phyloP scores from a whole-genome alignment of 2,888 invertebrate species.

The Xiphydria camelus region DNA sequence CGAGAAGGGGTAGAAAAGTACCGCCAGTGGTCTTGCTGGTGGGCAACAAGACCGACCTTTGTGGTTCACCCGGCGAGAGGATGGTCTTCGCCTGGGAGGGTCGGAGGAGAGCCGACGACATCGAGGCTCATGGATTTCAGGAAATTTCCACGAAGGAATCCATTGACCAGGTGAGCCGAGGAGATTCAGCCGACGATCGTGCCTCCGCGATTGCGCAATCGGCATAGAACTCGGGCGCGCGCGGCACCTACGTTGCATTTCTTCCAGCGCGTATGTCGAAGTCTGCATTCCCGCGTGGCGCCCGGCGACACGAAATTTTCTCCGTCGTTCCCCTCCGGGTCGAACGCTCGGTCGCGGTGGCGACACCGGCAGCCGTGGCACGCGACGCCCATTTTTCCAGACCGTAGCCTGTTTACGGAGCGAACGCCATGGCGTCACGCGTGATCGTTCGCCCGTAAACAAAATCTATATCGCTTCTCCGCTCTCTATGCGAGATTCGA shows the following conservation, averaged over 20 bases:
- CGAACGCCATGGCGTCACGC: slow-evolving; percentile 36
- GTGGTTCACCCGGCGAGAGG: slow-evolving; percentile 65
- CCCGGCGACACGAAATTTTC: too few relatives aligned
- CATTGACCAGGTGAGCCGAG: slow-evolving; percentile 80
- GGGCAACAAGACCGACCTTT: slow-evolving; percentile 79
- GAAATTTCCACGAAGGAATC: slow-evolving; percentile 85
- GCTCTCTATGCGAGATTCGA: too few relatives aligned
- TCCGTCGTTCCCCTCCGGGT: slow-evolving; percentile 7
- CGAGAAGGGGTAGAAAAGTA: slow-evolving; percentile 28
- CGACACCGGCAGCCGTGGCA: too few relatives aligned
- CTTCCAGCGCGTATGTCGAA: too few relatives aligned
- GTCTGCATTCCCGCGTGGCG: too few relatives aligned
- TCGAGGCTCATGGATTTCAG: slow-evolving; percentile 81
- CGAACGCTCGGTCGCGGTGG: too few relatives aligned
- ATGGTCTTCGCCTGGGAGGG: slow-evolving; percentile 81
- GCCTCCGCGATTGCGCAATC: too few relatives aligned
- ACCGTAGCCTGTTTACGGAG: not conserved
- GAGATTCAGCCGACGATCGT: too few relatives aligned
- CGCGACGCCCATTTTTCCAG: slow-evolving; percentile 1
- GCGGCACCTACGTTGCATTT: too few relatives aligned
- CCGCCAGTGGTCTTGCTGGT: slow-evolving; percentile 69
- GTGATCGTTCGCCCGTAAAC: slow-evolving; percentile 44
- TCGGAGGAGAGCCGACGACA: slow-evolving; percentile 73
- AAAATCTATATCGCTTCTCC: slow-evolving; percentile 33
- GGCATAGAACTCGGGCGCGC: too few relatives aligned